Conservation (phyloP, 2,113 vertebrate species). For the Poicephalus gulielmi region DNA sequence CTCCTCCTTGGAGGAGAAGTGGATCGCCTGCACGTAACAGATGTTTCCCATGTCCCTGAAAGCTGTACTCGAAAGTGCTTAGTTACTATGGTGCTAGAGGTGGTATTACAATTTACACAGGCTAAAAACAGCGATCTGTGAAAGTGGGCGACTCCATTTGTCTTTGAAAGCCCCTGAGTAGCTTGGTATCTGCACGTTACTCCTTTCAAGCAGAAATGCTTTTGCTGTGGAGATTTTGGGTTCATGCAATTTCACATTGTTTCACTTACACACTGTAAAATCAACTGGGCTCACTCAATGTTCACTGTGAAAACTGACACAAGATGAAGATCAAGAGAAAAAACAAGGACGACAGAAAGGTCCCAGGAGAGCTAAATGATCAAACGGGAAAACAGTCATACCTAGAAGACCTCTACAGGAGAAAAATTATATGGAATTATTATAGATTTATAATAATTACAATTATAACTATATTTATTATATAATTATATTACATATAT, state of each 20-base stretch:
- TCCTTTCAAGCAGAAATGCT: background rate
- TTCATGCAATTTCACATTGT: background rate
- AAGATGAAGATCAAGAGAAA: background rate
- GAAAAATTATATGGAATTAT: background rate
- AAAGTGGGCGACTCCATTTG: background rate
- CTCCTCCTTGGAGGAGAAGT: background rate
- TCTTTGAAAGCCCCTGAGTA: background rate
- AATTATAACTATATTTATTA: background rate
- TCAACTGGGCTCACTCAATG: accelerated
- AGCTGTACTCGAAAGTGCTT: background rate
- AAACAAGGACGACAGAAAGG: background rate
- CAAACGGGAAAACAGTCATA: background rate
- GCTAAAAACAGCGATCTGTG: background rate
- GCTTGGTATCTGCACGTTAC: background rate
- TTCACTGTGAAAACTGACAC: background rate
- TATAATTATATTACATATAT: background rate
- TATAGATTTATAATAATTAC: background rate
- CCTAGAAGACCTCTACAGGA: background rate
- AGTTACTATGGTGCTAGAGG: constrained; percentile 21
- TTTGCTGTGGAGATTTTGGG: background rate
- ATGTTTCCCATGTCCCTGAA: constrained; percentile 14
- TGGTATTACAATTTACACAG: background rate
- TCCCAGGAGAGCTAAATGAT: background rate
- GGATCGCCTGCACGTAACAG: background rate
- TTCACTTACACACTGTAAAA: background rate